These are phyloP conservation scores for Drosophila koepferae DNA, from an alignment of 2,888 invertebrate genomes.

Conservation along the genomic window DNA sequence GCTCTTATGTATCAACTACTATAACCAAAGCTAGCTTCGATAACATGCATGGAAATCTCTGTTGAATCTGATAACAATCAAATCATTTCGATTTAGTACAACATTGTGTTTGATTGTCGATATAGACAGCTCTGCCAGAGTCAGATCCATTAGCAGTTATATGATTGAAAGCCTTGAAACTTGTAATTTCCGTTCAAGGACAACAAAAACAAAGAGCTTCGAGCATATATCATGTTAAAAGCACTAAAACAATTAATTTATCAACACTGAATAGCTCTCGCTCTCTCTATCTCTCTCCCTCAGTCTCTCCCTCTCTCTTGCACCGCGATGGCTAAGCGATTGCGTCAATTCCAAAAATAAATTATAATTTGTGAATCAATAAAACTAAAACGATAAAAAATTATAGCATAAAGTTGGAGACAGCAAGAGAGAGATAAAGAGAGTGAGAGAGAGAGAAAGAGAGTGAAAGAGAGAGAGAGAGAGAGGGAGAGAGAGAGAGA, in stretches of 20 bases:
- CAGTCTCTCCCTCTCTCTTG: not conserved
- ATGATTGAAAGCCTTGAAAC: not conserved
- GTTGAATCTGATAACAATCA: too few species aligned
- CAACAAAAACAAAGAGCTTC: not conserved
- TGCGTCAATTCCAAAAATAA: conserved; percentile 34
- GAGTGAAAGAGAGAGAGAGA: conserved; percentile 11
- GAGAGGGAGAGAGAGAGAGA: not conserved
- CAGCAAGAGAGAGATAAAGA: not conserved
- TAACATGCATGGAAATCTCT: too few species aligned
- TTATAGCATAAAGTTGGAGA: not conserved
- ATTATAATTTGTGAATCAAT: conserved; percentile 54
- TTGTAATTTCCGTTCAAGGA: not conserved
- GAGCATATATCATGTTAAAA: conserved; percentile 6
- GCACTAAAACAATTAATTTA: conserved; percentile 9
- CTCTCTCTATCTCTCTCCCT: not conserved
- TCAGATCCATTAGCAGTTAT: not conserved
- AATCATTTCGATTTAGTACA: too few species aligned
- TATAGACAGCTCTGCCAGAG: not conserved
- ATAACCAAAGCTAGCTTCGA: too few species aligned
- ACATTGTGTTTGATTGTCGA: not conserved
- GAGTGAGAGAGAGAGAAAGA: conserved; percentile 2
- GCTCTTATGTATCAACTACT: too few species aligned
- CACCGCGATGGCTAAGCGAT: conserved; percentile 8
- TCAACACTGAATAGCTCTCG: conserved; percentile 9
- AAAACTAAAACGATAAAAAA: conserved; percentile 12